Evolutionary conservation across 2,888 invertebrate genomes (phyloP).

Genomic region (Parthenolecanium corni): DNA sequence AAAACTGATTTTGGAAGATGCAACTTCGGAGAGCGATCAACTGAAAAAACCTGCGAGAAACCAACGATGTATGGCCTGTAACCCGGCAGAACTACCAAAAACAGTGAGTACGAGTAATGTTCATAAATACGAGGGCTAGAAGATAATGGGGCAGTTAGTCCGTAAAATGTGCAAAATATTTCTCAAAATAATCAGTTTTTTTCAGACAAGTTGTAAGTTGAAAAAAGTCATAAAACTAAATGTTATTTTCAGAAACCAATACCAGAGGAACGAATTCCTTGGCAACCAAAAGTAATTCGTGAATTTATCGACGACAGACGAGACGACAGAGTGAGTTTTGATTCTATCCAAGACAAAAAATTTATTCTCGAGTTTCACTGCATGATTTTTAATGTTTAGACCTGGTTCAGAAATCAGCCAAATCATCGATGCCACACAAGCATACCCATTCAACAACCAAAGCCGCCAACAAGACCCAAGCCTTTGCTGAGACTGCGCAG

Average conservation of each 20-base stretch:
- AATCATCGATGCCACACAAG: no score
- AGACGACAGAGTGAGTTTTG: no score
- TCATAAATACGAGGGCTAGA: not conserved
- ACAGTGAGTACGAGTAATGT: no score
- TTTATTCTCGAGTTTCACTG: no score
- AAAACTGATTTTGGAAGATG: slow-evolving; percentile 21
- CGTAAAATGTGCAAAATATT: no score
- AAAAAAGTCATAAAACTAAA: no score
- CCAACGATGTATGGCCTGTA: slow-evolving; percentile 37
- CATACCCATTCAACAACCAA: no score
- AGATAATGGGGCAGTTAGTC: not conserved
- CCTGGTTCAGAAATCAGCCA: no score
- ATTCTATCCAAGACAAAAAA: no score
- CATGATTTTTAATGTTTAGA: no score
- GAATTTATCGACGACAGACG: not conserved
- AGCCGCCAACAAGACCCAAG: no score
- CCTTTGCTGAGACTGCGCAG: no score
- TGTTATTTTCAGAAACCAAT: slow-evolving; percentile 33
- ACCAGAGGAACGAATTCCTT: slow-evolving; percentile 40
- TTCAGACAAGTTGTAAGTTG: not conserved
- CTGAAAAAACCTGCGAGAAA: slow-evolving; percentile 33
- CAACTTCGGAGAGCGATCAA: slow-evolving; percentile 23
- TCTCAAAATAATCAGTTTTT: not conserved
- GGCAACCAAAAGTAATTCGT: slow-evolving; percentile 36
- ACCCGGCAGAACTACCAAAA: slow-evolving; percentile 32